A percentile compares a stretch with the other conserved stretches of the same genome.
phyloP scores from a whole-genome alignment of 1,140 invertebrate genomes.

The Elysia chlorotica region DNA sequence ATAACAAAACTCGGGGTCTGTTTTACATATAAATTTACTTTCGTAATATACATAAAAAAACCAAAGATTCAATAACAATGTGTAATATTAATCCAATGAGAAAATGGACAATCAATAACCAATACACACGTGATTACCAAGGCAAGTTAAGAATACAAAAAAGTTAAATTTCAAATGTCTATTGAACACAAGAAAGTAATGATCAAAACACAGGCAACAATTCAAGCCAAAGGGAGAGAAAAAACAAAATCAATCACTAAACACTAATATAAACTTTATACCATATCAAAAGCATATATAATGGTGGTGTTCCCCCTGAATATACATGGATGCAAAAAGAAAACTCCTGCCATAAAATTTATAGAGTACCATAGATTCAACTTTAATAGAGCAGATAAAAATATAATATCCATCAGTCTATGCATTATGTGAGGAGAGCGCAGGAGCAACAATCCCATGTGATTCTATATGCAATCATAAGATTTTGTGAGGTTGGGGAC shows the following conservation, averaged over 20 bases:
- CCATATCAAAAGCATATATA: constrained; percentile 23
- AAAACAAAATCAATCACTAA: constrained; percentile 19
- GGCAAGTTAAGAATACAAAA: constrained; percentile 23
- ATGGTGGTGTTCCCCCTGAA: no score
- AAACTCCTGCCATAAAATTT: no score
- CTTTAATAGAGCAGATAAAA: neutral
- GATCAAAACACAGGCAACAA: no score
- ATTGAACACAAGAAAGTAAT: constrained; percentile 14
- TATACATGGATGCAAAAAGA: no score
- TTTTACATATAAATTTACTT: constrained; percentile 24
- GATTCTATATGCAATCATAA: neutral
- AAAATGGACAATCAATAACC: constrained; percentile 23
- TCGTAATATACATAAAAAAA: constrained; percentile 24
- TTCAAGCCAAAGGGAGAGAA: neutral
- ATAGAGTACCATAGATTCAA: neutral
- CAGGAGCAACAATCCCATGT: neutral
- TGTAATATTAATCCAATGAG: constrained; percentile 19
- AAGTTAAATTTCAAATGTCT: constrained; percentile 6
- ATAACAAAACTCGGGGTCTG: neutral
- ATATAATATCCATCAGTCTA: neutral
- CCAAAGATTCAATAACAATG: constrained; percentile 25
- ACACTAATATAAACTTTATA: constrained; percentile 10
- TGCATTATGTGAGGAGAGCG: neutral
- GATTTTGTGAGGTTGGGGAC: no score
- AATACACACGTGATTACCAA: constrained; percentile 24